A percentile compares a stretch with the other conserved stretches of the same genome.
These are phyloP conservation scores for Hassar affinis DNA, from an alignment of 2,113 vertebrate species.

Conservation along the genomic window DNA sequence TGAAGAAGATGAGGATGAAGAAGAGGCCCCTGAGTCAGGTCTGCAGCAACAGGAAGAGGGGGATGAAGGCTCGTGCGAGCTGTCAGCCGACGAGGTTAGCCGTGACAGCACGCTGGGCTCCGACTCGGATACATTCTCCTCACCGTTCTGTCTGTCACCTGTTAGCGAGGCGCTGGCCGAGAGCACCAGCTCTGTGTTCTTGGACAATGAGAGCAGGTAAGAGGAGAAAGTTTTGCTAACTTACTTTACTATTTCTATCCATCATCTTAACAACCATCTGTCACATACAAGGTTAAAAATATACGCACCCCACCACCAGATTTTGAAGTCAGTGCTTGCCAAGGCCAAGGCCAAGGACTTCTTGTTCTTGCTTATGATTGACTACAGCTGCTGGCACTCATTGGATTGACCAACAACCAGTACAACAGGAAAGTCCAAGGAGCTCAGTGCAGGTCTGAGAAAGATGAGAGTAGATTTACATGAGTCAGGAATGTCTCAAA, in stretches of 20 bases:
- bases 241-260: background rate
- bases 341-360: too few species aligned
- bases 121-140: slow-evolving; percentile 92
- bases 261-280: background rate
- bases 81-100: slow-evolving; percentile 87
- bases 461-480: too few species aligned
- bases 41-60: slow-evolving; percentile 72
- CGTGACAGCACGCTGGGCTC: slow-evolving; percentile 92
- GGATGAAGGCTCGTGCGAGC: slow-evolving; percentile 86
- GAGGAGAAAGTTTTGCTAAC: too few species aligned
- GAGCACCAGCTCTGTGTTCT: slow-evolving; percentile 83
- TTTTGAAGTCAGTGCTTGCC: too few species aligned
- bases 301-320: too few species aligned
- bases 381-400: too few species aligned
- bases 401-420: too few species aligned
- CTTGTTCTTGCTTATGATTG: too few species aligned
- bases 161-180: slow-evolving; percentile 86
- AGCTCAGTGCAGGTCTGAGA: too few species aligned
- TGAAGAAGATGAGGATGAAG: slow-evolving; percentile 72
- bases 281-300: background rate
- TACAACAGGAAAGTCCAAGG: too few species aligned
- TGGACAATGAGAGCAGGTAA: slow-evolving; percentile 87
- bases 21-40: slow-evolving; percentile 61
- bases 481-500: too few species aligned
- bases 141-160: slow-evolving; percentile 93